These are phyloP conservation scores for Dromas ardeola DNA, from an alignment of 2,113 vertebrate genomes.

Conservation along the genomic window DNA sequence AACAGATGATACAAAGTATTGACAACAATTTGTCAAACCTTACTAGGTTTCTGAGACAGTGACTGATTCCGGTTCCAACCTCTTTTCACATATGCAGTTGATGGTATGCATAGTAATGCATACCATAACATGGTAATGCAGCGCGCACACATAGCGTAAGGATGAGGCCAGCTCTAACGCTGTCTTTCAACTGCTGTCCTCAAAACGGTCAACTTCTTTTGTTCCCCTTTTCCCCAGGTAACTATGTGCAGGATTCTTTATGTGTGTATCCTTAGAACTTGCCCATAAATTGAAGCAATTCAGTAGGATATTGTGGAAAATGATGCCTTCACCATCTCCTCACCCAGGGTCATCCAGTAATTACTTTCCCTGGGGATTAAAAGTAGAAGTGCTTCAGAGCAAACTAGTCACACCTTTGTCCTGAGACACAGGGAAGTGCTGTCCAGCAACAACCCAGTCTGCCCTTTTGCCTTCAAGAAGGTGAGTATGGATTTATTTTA, in stretches of 20 bases:
- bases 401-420: not conserved
- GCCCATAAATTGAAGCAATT: not conserved
- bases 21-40: not conserved
- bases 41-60: not conserved
- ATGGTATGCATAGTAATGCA: not conserved
- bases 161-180: not conserved
- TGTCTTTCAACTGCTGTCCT: not conserved
- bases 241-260: not conserved
- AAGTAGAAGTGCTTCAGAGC: not conserved
- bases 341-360: not conserved
- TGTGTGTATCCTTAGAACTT: not conserved
- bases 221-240: not conserved
- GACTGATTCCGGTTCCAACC: not conserved
- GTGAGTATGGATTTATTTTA: not conserved
- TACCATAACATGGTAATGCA: not conserved
- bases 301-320: not conserved
- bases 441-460: not conserved
- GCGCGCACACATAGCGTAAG: accelerated
- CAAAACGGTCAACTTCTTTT: not conserved
- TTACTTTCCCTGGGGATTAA: not conserved
- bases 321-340: not conserved
- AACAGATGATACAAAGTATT: not conserved
- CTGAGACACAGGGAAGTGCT: not conserved
- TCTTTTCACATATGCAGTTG: not conserved
- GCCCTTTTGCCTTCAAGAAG: not conserved